phyloP scores from a whole-genome alignment of 2,113 vertebrate species.

The Phrynocephalus versicolor region DNA sequence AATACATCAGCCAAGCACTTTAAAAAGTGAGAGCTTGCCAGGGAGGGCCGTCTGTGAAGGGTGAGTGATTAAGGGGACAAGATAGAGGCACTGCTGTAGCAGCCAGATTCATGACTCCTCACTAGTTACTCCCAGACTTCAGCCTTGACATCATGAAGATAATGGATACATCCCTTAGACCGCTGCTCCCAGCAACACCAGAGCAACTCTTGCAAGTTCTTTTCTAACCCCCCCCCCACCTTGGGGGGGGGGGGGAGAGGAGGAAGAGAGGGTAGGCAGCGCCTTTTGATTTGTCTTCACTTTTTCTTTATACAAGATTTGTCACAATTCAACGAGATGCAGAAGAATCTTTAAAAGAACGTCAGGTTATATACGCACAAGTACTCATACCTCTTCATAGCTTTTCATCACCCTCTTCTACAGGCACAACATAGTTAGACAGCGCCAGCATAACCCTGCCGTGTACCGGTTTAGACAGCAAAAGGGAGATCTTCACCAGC shows the following conservation, averaged over 20 bases:
- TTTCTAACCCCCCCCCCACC: neutral
- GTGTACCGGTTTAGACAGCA: neutral
- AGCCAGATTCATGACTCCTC: neutral
- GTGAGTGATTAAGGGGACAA: neutral
- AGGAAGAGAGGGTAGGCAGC: too few relatives aligned
- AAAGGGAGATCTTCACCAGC: neutral
- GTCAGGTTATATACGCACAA: neutral
- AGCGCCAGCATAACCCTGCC: neutral
- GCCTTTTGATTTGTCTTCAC: neutral
- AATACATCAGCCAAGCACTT: neutral
- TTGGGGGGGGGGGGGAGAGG: neutral
- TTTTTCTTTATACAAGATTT: neutral
- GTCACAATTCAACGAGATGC: neutral
- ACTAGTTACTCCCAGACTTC: neutral
- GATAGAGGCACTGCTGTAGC: neutral
- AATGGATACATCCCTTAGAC: neutral
- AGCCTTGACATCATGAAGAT: neutral
- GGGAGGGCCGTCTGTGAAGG: neutral
- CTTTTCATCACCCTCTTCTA: neutral
- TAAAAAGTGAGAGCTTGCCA: neutral
- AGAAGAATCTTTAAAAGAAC: neutral
- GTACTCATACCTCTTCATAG: neutral
- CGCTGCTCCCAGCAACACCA: neutral
- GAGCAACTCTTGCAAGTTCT: neutral
- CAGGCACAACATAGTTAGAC: neutral